Percentiles rank a stretch among this genome's conserved stretches.
phyloP scores from a whole-genome alignment of 2,113 vertebrate genomes.

The Pseudonaja textilis region DNA sequence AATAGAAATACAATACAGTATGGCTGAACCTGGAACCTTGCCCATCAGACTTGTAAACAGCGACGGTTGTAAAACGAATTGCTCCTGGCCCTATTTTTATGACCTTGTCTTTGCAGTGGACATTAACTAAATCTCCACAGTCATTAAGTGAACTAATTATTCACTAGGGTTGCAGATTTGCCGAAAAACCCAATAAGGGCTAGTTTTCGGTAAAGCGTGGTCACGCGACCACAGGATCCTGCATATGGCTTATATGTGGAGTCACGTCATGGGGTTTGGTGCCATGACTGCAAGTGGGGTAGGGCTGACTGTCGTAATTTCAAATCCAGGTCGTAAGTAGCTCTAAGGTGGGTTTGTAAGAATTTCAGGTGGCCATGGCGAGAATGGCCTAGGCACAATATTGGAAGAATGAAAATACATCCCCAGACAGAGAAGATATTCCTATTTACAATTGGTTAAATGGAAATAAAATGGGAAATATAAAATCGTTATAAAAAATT shows the following conservation, averaged over 20 bases:
- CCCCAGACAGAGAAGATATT: too few species aligned
- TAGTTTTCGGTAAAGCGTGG: neutral
- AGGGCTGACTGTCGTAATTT: neutral
- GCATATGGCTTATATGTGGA: too few species aligned
- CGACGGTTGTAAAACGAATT: neutral
- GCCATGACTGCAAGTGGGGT: too few species aligned
- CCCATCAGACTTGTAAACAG: neutral
- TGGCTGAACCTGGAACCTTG: neutral
- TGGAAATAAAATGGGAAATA: too few species aligned
- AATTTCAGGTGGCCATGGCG: too few species aligned
- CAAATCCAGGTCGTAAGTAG: neutral
- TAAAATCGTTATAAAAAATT: too few species aligned
- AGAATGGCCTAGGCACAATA: too few species aligned
- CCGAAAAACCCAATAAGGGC: neutral
- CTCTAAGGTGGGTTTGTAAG: neutral
- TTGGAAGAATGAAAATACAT: too few species aligned
- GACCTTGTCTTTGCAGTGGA: neutral
- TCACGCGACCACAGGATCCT: too few species aligned
- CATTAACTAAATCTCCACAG: neutral
- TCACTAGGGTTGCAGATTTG: neutral
- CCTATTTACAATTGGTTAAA: too few species aligned
- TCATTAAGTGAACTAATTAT: neutral
- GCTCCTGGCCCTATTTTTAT: neutral
- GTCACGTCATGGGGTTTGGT: too few species aligned
- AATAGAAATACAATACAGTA: neutral